These are phyloP conservation scores for Gila orcuttii DNA, from an alignment of 2,113 vertebrate species.

Conservation along the genomic window DNA sequence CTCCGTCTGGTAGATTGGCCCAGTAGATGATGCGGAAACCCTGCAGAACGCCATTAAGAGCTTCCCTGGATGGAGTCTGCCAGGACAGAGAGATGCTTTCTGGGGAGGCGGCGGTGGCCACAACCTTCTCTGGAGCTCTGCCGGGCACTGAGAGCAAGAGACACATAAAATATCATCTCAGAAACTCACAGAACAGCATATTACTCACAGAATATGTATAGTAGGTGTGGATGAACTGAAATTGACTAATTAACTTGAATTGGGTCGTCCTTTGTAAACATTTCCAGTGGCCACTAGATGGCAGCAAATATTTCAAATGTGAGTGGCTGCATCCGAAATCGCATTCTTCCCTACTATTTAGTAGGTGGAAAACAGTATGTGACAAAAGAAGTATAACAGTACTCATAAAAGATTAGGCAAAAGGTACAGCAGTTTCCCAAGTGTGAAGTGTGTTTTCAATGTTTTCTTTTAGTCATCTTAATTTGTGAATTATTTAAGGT, in stretches of 20 bases:
- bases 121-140: conserved; percentile 93
- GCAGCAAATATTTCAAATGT: conserved; percentile 51
- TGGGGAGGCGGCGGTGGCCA: conserved; percentile 89
- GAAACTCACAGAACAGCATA: neutral
- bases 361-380: too few species aligned
- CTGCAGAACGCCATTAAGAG: conserved; percentile 94
- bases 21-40: conserved; percentile 98
- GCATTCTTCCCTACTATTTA: too few species aligned
- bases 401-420: too few species aligned
- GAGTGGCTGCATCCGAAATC: too few species aligned
- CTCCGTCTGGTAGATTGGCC: conserved; percentile 97
- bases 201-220: neutral
- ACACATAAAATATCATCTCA: neutral
- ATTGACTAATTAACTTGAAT: neutral
- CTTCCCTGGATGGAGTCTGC: conserved; percentile 91
- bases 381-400: too few species aligned
- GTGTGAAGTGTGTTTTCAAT: too few species aligned
- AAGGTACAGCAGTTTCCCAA: too few species aligned
- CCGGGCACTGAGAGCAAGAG: conserved; percentile 84
- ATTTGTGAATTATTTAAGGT: too few species aligned
- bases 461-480: too few species aligned
- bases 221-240: neutral
- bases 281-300: conserved; percentile 64
- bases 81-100: conserved; percentile 96
- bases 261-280: neutral